Evolutionary conservation across 2,113 vertebrate species (phyloP), one percentile per base, ranked within the genome.

Genomic region (Jacana jacana): DNA sequence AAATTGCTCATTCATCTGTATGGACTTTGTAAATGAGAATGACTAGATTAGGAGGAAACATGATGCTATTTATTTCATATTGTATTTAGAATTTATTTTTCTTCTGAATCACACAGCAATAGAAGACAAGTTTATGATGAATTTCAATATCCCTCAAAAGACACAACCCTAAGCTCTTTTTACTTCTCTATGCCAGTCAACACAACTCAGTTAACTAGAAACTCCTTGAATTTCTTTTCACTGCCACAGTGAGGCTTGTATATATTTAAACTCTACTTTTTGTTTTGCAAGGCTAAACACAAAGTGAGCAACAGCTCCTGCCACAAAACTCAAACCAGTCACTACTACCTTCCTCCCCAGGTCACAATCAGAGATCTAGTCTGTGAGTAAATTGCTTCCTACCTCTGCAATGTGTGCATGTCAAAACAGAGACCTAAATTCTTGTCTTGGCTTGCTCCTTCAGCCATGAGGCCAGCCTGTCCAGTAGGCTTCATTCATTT

Each of bases 1-100:
- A 75, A 91, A 90, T 81, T 88, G 35, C 52, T 92, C 64, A 81
- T 95, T 94, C 85, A 89, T 95, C 68, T 91, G 33, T 71, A 64
- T 39, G 91, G 92, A 77, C 58, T 94, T 86, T 61, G 70, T 35
- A 85, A 91, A 82, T 64, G 46, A n/a, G 70, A 93, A 95, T 73
- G 35, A 55, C 79, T 63, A 75, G 60, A 86, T 86, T 70, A 89
- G 68, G 35, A 88, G 31, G 51, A 90, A 88, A 91, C 39, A 20
- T 6, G 20, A 19, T 30, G 22, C 40, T 35, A 63, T 68, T 82
- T 88, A 55, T 77, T 86, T 87, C 9, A 25, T 70, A 23, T 63
- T 65, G 12, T 40, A 66, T 81, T 92, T 88, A 42, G 33, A 90
- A 63, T 80, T 61, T 65, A n/a, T 75, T 81, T 85, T 84, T 61